Conservation (phyloP, 2,888 invertebrate genomes). For the Microctonus brassicae region DNA sequence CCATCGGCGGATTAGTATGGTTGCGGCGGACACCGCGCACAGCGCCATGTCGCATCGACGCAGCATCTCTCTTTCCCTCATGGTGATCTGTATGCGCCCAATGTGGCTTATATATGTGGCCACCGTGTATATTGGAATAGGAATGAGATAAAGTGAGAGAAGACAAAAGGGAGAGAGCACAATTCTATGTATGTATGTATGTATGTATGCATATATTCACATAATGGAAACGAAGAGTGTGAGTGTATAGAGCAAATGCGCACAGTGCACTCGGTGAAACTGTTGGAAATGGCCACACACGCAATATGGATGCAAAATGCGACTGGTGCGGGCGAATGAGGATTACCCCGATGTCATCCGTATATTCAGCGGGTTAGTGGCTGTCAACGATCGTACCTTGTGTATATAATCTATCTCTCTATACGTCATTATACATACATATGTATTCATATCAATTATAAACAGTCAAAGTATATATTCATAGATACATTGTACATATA, state of each 20-base stretch:
- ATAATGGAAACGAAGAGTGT: constrained; percentile 45
- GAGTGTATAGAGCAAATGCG: constrained; percentile 32
- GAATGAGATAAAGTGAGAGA: constrained; percentile 29
- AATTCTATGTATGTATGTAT: too few species aligned
- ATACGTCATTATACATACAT: constrained; percentile 2
- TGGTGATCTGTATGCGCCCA: constrained; percentile 2
- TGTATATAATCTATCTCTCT: constrained; percentile 22
- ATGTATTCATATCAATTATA: constrained; percentile 22
- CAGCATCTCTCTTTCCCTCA: constrained; percentile 23
- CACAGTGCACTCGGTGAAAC: constrained; percentile 36
- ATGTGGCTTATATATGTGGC: constrained; percentile 34
- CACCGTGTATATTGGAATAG: constrained; percentile 39
- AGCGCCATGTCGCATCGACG: constrained; percentile 35
- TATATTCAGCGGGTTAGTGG: constrained; percentile 65
- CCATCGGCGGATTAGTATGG: constrained; percentile 71
- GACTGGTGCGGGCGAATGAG: constrained; percentile 63
- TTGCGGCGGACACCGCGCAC: constrained; percentile 54
- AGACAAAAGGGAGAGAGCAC: constrained; percentile 19
- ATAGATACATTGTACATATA: constrained; percentile 36
- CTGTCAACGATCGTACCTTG: constrained; percentile 60
- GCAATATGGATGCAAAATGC: constrained; percentile 53
- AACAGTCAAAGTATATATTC: constrained; percentile 2
- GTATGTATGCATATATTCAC: constrained; percentile 19
- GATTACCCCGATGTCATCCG: constrained; percentile 66
- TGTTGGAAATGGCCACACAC: constrained; percentile 57